phyloP scores from a whole-genome alignment of 2,797 vertebrate genomes.

The Parauchenoglanis ngamensis region DNA sequence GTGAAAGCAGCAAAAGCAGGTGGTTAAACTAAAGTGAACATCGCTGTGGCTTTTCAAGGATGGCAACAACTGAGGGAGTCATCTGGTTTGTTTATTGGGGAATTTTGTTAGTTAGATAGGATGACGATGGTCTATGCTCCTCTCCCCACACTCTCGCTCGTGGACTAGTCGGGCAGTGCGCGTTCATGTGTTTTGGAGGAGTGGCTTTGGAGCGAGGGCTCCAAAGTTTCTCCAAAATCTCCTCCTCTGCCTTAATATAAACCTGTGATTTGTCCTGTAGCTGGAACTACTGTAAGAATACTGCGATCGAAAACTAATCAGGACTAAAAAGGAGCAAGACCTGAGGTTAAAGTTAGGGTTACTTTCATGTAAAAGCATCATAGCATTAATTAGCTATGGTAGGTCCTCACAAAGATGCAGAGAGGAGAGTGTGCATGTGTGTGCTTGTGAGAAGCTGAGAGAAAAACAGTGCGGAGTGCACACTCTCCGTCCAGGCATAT shows the following conservation, averaged over 20 bases:
- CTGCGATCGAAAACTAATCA: not conserved
- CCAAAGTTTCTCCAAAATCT: too few species aligned
- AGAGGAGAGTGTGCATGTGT: not conserved
- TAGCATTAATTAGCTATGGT: not conserved
- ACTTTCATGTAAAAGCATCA: not conserved
- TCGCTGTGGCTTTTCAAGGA: too few species aligned
- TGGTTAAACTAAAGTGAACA: too few species aligned
- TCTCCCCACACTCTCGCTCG: too few species aligned
- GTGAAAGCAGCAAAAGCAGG: too few species aligned
- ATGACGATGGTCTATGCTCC: too few species aligned
- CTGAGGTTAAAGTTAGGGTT: not conserved
- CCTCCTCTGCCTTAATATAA: not conserved
- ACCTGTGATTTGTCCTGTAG: not conserved
- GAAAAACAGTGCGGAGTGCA: constrained; percentile 2
- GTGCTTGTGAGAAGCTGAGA: not conserved
- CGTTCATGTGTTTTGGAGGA: too few species aligned
- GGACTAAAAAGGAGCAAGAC: not conserved
- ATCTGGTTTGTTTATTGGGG: too few species aligned
- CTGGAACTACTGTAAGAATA: not conserved
- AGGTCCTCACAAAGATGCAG: not conserved
- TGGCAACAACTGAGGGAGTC: too few species aligned
- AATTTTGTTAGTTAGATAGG: too few species aligned
- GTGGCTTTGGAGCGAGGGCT: too few species aligned
- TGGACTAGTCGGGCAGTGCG: too few species aligned
- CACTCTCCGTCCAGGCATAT: constrained; percentile 66